Evolutionary conservation across 2,888 invertebrate species (phyloP).

Genomic region (Orthosia gothica): DNA sequence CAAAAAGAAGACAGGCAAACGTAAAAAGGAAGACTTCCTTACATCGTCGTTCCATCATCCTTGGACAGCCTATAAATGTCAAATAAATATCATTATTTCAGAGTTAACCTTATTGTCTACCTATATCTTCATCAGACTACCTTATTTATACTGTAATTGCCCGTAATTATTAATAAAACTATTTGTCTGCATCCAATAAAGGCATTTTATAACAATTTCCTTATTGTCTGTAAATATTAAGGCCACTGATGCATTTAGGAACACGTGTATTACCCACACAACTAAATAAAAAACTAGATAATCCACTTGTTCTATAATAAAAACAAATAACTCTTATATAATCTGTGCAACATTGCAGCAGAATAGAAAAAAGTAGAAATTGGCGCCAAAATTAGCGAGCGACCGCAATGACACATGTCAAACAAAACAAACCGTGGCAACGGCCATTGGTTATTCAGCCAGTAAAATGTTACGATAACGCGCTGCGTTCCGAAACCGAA

Average conservation of each 20-base stretch:
- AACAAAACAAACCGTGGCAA: slow-evolving; percentile 74
- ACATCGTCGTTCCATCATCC: no score
- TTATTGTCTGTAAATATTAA: slow-evolving; percentile 31
- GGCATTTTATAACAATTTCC: slow-evolving; percentile 47
- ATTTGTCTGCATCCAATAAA: slow-evolving; percentile 33
- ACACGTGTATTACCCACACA: background rate
- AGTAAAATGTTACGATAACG: slow-evolving; percentile 82
- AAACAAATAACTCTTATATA: slow-evolving; percentile 14
- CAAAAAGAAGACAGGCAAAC: no score
- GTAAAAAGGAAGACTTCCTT: no score
- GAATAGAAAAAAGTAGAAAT: slow-evolving; percentile 40
- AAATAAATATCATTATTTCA: background rate
- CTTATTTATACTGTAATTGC: slow-evolving; percentile 37
- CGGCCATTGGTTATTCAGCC: slow-evolving; percentile 84
- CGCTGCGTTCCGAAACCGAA: slow-evolving; percentile 78
- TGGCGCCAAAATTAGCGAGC: slow-evolving; percentile 67
- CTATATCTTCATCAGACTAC: slow-evolving; percentile 9
- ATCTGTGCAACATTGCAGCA: slow-evolving; percentile 15
- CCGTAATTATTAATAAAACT: slow-evolving; percentile 25
- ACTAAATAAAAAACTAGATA: background rate
- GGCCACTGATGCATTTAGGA: slow-evolving; percentile 11
- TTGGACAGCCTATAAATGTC: slow-evolving; percentile 3
- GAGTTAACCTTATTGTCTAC: background rate
- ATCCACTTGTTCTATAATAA: slow-evolving; percentile 6
- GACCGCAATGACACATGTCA: slow-evolving; percentile 67